Conservation (phyloP, 2,797 vertebrate species). For the Ceryle rudis region DNA sequence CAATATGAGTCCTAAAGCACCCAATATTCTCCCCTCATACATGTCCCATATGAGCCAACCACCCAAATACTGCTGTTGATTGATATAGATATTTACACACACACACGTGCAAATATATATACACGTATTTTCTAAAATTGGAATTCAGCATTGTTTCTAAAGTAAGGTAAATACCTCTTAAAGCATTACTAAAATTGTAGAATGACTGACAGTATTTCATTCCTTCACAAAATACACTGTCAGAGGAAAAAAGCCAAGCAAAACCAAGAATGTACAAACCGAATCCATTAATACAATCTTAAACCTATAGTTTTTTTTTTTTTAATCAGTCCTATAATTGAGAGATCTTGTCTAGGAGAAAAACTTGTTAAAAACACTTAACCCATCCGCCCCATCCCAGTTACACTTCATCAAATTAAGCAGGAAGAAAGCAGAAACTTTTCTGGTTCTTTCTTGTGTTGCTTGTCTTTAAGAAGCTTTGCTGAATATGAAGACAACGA, state of each 20-base stretch:
- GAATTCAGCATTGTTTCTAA: slow-evolving; percentile 9
- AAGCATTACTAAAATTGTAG: not conserved
- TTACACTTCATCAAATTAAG: not conserved
- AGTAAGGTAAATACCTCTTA: not conserved
- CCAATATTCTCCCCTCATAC: not conserved
- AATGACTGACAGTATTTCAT: not conserved
- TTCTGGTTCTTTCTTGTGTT: not conserved
- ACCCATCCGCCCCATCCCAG: not conserved
- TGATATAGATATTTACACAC: accelerated
- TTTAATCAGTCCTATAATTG: not conserved
- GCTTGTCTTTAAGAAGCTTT: not conserved
- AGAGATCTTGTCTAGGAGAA: not conserved
- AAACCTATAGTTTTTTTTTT: too few relatives aligned
- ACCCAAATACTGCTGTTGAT: not conserved
- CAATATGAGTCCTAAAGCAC: not conserved
- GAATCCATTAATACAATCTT: not conserved
- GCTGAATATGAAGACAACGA: not conserved
- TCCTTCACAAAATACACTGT: not conserved
- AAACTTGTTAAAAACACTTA: not conserved
- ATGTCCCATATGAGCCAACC: not conserved
- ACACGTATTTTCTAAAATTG: not conserved
- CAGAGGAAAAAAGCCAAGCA: not conserved
- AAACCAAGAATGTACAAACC: not conserved
- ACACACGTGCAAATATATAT: not conserved
- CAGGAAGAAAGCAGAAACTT: not conserved